Percentiles rank a stretch among this genome's conserved stretches.
phyloP scores from a whole-genome alignment of 2,113 vertebrate species.

The Cyprinus carpio region DNA sequence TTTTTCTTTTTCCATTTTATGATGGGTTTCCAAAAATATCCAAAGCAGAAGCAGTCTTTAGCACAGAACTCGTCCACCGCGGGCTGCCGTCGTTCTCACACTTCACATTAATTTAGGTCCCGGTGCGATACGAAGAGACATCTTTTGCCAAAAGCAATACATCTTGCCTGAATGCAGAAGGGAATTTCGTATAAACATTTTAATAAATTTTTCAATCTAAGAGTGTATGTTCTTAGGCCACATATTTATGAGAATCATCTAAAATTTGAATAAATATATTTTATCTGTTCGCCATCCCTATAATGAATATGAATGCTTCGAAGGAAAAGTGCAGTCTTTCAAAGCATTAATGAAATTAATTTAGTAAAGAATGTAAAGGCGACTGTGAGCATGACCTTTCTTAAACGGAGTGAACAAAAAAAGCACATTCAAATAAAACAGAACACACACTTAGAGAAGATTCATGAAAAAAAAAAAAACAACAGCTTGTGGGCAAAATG shows the following conservation, averaged over 20 bases:
- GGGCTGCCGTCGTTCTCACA: not conserved
- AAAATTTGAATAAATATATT: constrained; percentile 10
- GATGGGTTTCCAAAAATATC: constrained; percentile 22
- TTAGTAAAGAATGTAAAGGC: constrained; percentile 31
- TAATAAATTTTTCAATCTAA: not conserved
- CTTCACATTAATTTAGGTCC: constrained; percentile 14
- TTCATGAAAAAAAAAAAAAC: not conserved
- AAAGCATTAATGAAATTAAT: constrained; percentile 1
- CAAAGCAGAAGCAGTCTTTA: constrained; percentile 29
- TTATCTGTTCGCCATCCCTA: not conserved
- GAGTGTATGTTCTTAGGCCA: constrained; percentile 4
- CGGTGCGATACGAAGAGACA: not conserved
- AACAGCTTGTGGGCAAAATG: constrained; percentile 9
- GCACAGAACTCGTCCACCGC: not conserved
- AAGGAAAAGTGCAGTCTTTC: constrained; percentile 11
- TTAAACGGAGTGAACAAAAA: not conserved
- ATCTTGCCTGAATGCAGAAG: not conserved
- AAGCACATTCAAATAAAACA: constrained; percentile 9
- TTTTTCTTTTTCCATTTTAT: constrained; percentile 19
- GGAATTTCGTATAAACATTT: not conserved
- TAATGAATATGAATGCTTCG: not conserved
- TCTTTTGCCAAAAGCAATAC: constrained; percentile 9
- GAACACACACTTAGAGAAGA: not conserved
- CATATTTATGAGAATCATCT: constrained; percentile 1
- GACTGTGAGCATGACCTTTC: constrained; percentile 11